Base-by-base conservation (phyloP, 2,113 vertebrate species). In the Narcine bancroftii region DNA sequence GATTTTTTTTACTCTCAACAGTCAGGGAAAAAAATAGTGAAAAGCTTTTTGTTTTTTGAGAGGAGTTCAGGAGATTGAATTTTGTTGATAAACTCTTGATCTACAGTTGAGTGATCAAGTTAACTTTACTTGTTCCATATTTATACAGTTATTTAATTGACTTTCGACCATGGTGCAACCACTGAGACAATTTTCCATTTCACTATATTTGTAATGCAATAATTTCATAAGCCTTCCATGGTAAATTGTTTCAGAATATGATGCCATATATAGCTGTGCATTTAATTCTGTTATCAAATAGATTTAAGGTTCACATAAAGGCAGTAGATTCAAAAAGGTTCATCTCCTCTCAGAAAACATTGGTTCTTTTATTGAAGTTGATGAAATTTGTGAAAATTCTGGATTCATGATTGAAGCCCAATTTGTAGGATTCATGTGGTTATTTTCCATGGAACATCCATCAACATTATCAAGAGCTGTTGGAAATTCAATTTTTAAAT, bases 221-320 rank as follows among this genome's bases (percentile, higher is more conserved):
- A 36, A 60, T 60, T 60, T 87, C 33, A 91, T 45, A 69, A 91
- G 69, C 9, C 63, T 66, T 36, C 63, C 24, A 69, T 29, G 65
- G 33, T 66, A 91, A 91, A 66, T 91, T 91, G 10, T 3, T 91
- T 7, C 39, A 29, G 21, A 9, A 66, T 45, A 45, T 91, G 39
- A n/a, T 69, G 6, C 39, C 29, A 87, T 33, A 5, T 60, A 15
- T n/a, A 36, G 33, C 33, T 21, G 36, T 66, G 60, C 63, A 29
- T 17, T 13, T 91, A 66, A 45, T 65, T 91, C n/a, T 91, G 87
- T 45, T 91, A 91, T 29, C 15, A 89, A 65, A 39, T 60, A 63
- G n/a, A 39, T 21, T 39, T 89, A 91, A 45, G 63, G 13, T 66
- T 29, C 36, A 91, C 13, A 42, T 26, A 65, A 45, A 65, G n/a